These are phyloP conservation scores for Onychostoma macrolepis DNA, from an alignment of 2,113 vertebrate genomes.

Conservation along the genomic window DNA sequence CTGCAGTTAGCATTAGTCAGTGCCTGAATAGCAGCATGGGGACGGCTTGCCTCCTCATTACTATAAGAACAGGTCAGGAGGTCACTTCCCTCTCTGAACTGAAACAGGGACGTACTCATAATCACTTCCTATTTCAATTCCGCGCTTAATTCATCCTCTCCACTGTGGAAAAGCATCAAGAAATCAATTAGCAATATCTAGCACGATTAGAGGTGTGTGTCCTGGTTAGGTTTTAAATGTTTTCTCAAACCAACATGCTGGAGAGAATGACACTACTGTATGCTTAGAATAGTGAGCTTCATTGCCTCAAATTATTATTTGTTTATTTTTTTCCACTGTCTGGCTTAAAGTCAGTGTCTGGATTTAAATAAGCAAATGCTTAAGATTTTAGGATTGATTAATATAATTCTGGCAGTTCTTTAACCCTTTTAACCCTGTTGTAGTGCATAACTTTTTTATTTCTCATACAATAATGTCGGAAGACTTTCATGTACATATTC, in stretches of 20 bases:
- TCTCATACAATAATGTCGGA: too few relatives aligned
- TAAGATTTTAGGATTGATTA: too few relatives aligned
- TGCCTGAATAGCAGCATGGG: background rate
- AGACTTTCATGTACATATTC: too few relatives aligned
- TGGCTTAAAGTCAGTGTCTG: background rate
- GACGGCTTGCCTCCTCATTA: constrained; percentile 1
- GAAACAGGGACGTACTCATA: background rate
- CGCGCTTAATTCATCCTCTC: background rate
- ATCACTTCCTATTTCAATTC: constrained; percentile 23
- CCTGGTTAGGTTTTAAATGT: background rate
- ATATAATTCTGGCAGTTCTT: too few relatives aligned
- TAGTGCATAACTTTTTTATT: too few relatives aligned
- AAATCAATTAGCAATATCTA: background rate
- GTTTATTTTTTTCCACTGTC: background rate
- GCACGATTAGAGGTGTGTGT: background rate
- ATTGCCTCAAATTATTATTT: background rate
- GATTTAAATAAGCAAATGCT: background rate
- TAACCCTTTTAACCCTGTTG: too few relatives aligned
- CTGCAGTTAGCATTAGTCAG: constrained; percentile 27
- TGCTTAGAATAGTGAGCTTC: background rate
- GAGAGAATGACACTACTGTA: background rate
- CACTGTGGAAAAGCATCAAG: background rate
- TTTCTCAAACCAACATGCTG: background rate
- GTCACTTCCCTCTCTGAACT: constrained; percentile 37
- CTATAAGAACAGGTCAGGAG: constrained; percentile 56